A percentile compares a stretch with the other conserved stretches of the same genome.
phyloP scores from a whole-genome alignment of 2,888 invertebrate species.

The Calephelis perditalis region DNA sequence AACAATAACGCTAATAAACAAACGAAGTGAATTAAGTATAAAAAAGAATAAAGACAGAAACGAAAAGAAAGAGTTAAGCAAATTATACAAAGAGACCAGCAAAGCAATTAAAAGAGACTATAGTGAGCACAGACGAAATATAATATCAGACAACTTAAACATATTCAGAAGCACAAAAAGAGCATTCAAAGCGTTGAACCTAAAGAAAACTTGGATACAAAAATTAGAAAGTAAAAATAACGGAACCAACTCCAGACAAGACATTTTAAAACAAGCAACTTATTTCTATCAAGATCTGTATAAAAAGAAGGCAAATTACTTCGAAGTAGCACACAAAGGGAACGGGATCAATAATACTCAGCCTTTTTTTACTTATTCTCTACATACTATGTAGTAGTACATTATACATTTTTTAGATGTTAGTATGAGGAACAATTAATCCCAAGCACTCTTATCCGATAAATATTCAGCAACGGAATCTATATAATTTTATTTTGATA shows the following conservation, averaged over 20 bases:
- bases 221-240: slow-evolving; percentile 16
- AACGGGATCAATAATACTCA: background rate
- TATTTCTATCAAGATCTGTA: too few species aligned
- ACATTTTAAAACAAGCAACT: too few species aligned
- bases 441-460: too few species aligned
- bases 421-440: too few species aligned
- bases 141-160: background rate
- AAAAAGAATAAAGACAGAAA: slow-evolving; percentile 18
- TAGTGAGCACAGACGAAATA: too few species aligned
- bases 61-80: slow-evolving; percentile 17
- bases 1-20: background rate
- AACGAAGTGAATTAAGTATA: background rate
- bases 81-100: slow-evolving; percentile 20
- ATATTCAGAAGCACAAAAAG: slow-evolving; percentile 21
- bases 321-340: too few species aligned
- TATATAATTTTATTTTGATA: too few species aligned
- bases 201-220: slow-evolving; percentile 21
- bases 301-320: too few species aligned
- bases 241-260: slow-evolving; percentile 2
- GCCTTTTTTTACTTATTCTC: too few species aligned
- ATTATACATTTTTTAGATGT: too few species aligned
- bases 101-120: background rate
- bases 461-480: too few species aligned
- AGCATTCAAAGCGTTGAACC: slow-evolving; percentile 18
- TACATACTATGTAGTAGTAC: too few species aligned